Evolutionary conservation across 1,140 invertebrate species (phyloP).

Genomic region (Andricus grossulariae): DNA sequence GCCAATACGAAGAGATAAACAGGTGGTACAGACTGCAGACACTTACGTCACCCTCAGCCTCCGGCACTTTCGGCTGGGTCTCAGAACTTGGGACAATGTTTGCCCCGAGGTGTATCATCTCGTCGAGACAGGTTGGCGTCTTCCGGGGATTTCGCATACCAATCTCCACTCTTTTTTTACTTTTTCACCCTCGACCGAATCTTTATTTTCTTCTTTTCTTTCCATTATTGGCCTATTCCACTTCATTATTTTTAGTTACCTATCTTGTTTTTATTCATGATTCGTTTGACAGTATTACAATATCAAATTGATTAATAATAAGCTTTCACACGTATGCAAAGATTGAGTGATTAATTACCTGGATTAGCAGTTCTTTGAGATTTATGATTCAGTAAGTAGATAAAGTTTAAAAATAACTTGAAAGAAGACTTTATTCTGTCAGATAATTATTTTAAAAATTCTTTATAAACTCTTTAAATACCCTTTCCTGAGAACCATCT

Average conservation of each 20-base stretch:
- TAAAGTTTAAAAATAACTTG: background rate
- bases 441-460: background rate
- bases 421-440: background rate
- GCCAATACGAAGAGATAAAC: constrained; percentile 21
- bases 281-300: background rate
- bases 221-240: background rate
- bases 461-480: background rate
- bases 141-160: constrained; percentile 27
- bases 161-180: background rate
- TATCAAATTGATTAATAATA: background rate
- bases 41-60: constrained; percentile 21
- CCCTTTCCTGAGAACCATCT: too few species aligned
- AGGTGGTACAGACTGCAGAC: constrained; percentile 29
- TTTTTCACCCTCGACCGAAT: background rate
- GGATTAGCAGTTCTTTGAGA: background rate
- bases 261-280: background rate
- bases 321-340: background rate
- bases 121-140: constrained; percentile 28
- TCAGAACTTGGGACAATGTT: constrained; percentile 24
- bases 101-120: constrained; percentile 27
- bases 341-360: constrained; percentile 15
- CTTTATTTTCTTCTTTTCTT: background rate
- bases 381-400: background rate
- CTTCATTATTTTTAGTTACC: background rate
- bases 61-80: constrained; percentile 9